Base-by-base conservation (phyloP, 1,140 invertebrate genomes). In the Drosophila pruinosa region DNA sequence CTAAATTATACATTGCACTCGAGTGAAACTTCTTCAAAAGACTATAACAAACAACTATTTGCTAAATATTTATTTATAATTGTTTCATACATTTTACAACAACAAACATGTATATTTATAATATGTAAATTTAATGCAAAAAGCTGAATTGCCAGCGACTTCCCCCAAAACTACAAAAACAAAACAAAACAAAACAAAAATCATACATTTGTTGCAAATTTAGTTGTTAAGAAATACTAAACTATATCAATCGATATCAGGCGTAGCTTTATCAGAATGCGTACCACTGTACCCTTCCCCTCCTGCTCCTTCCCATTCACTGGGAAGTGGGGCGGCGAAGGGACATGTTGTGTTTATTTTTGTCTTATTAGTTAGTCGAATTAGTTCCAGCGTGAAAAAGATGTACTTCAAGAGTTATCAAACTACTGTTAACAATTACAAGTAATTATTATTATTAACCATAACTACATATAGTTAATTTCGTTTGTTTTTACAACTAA, bases 31-130 rank as follows among this genome's bases (percentile, higher is more conserved):
- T 82, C 62, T 88, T 82, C 39, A 88, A 88, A 88, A 88, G 78
- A 88, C 82, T 88, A 88, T 12, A 48, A 75, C 50, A 65, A 53
- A 48, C 63, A 88, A 88, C 82, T 86, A 86, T 81, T 86, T 88
- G 72, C 72, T 88, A 88, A 82, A 88, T 88, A 88, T 88, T 88
- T 88, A 88, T 88, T 88, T 82, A 75, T 78, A 88, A 82, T 72
- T 80, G 72, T 79, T 70, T 79, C 75, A 78, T 78, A 85, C 41
- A 75, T 75, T 69, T 75, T 82, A 82, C 45, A 73, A 53, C 28
- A 56, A 57, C 41, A 56, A 56, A 61, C 54, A 59, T 58, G 38
- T 72, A 48, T 83, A 67, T 71, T 47, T 59, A 67, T 74, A 69
- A 64, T 82, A 78, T 79, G 43, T 71, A 71, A 61, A 38, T 65